phyloP scores from a whole-genome alignment of 2,113 vertebrate species.

The Solenodon paradoxus region DNA sequence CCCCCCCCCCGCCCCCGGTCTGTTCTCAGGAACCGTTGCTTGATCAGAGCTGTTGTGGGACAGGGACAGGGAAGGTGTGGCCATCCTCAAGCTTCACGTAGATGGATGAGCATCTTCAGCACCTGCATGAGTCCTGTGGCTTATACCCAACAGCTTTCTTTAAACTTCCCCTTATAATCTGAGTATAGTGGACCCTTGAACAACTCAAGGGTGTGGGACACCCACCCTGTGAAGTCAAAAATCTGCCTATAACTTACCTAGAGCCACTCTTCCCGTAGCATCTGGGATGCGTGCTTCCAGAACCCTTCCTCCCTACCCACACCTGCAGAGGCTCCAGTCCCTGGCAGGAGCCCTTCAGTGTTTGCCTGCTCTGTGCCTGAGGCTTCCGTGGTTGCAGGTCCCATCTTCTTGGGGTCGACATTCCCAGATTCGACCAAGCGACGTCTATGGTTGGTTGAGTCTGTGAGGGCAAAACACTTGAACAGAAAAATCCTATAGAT shows the following conservation, averaged over 20 bases:
- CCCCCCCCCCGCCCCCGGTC: rapidly evolving
- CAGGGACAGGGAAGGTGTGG: neutral
- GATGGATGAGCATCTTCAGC: neutral
- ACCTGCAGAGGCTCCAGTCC: neutral
- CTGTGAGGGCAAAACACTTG: neutral
- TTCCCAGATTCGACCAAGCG: neutral
- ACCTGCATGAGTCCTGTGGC: neutral
- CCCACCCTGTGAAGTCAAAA: no score
- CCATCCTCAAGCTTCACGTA: neutral
- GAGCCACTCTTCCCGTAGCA: no score
- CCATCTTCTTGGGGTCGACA: no score
- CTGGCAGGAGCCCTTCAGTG: neutral
- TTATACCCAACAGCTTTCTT: neutral
- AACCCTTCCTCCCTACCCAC: neutral
- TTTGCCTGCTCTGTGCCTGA: no score
- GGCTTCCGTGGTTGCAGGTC: no score
- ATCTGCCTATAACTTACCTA: no score
- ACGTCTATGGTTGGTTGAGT: neutral
- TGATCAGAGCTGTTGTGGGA: neutral
- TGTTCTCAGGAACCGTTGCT: neutral
- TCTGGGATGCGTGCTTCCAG: no score
- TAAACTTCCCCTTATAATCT: neutral
- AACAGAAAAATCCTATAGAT: no score
- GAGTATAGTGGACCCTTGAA: neutral
- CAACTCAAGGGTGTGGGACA: neutral